These are phyloP conservation scores for Equus quagga DNA, from an alignment of 2,113 vertebrate genomes.

Conservation along the genomic window DNA sequence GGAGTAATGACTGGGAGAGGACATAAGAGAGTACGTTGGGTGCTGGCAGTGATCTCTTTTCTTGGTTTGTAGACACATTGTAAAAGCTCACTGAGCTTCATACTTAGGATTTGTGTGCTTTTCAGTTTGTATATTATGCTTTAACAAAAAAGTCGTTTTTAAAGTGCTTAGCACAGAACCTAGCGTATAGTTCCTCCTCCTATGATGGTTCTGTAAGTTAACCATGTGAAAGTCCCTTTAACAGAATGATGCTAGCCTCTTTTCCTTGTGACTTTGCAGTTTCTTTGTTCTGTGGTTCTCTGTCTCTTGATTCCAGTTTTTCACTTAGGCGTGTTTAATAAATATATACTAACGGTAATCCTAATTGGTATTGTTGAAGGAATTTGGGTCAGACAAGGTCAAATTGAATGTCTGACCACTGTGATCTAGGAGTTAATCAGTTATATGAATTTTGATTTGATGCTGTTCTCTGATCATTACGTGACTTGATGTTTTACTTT, in stretches of 20 bases:
- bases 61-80: not conserved
- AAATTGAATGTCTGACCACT: not conserved
- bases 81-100: not conserved
- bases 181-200: not conserved
- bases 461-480: not conserved
- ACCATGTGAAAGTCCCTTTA: not conserved
- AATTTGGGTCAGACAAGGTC: not conserved
- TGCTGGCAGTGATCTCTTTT: not conserved
- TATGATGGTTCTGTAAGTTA: not conserved
- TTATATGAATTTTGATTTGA: not conserved
- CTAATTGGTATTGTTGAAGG: not conserved
- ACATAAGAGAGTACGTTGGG: not conserved
- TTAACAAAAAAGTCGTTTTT: slow-evolving; percentile 42
- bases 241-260: not conserved
- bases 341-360: not conserved
- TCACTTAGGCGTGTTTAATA: not conserved
- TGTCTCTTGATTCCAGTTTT: not conserved
- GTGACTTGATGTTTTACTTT: slow-evolving; percentile 29
- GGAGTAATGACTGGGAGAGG: not conserved
- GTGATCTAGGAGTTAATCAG: not conserved
- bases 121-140: not conserved
- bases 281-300: not conserved
- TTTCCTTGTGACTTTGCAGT: slow-evolving; percentile 8
- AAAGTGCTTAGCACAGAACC: not conserved
- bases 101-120: not conserved